These are phyloP conservation scores for Brevimyrus niger DNA, from an alignment of 2,113 vertebrate species.

Conservation along the genomic window DNA sequence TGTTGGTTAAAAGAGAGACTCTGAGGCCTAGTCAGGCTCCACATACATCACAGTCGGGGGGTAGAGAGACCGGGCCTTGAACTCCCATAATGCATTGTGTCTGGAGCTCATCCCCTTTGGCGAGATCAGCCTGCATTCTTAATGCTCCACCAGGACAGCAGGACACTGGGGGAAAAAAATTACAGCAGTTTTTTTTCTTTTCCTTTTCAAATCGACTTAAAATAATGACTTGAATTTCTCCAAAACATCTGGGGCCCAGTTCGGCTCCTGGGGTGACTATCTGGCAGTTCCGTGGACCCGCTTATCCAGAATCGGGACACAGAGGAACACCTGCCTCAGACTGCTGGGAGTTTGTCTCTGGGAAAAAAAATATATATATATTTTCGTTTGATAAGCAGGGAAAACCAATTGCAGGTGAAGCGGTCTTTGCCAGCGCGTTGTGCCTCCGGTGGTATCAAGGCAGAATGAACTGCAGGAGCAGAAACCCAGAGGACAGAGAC, in stretches of 20 bases:
- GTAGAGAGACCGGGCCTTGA: background rate
- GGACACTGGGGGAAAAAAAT: background rate
- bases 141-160: background rate
- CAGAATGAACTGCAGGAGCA: background rate
- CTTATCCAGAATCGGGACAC: background rate
- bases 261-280: slow-evolving; percentile 23
- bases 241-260: slow-evolving; percentile 27
- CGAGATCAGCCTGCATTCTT: background rate
- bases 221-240: slow-evolving; percentile 45
- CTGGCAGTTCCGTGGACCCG: slow-evolving; percentile 7
- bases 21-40: background rate
- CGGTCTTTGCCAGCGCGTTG: background rate
- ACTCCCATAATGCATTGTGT: slow-evolving; percentile 26
- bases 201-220: slow-evolving; percentile 26
- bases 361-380: background rate
- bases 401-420: background rate
- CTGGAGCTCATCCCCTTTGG: background rate
- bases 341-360: background rate
- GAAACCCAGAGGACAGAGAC: background rate
- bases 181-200: slow-evolving; percentile 37
- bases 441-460: background rate
- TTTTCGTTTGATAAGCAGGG: background rate
- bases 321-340: slow-evolving; percentile 2
- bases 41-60: background rate
- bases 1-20: background rate